Evolutionary conservation across 64 coral and sea anemone genomes (phyloP), one percentile per base, ranked within the genome.

Genomic region (Exaiptasia diaphana): DNA sequence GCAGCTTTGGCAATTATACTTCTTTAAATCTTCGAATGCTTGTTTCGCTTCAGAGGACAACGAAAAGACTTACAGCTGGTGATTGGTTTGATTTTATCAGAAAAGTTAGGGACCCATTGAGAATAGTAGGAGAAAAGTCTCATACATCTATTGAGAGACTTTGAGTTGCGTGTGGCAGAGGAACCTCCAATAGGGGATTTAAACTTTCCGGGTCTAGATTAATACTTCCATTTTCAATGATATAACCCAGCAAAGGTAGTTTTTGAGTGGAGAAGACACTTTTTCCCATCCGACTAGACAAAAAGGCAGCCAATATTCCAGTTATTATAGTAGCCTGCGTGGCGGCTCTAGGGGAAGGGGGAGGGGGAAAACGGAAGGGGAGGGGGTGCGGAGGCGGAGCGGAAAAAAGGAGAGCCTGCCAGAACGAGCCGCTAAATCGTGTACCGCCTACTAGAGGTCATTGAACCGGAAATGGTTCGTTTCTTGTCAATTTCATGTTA

Each of bases 231-330:
- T 86, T 56, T 31, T 86, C 82, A 15, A 82, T 76, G 38, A 93
- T 45, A 54, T 93, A 93, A 31, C 90, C 77, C 15, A 87, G 85
- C 31, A 93, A 38, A 4, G 77, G 70, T 9, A 93, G 77, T 24
- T 83, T 26, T 9, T 27, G 31, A 28, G 91, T 93, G 57, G 85
- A 93, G 79, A 93, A 93, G 13, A 93, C 72, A 71, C 49, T 93
- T 77, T 28, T 57, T 60, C 45, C n/a, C n/a, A n/a, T n/a, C n/a
- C n/a, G n/a, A n/a, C n/a, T n/a, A n/a, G n/a, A n/a, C n/a, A n/a
- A n/a, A n/a, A n/a, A n/a, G n/a, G n/a, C n/a, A n/a, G n/a, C n/a
- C n/a, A n/a, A n/a, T n/a, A n/a, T n/a, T n/a, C n/a, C n/a, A n/a
- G n/a, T n/a, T n/a, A n/a, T n/a, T n/a, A n/a, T n/a, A n/a, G n/a